phyloP scores from a whole-genome alignment of 64 coral and sea anemone species.

The Montipora sp. region DNA sequence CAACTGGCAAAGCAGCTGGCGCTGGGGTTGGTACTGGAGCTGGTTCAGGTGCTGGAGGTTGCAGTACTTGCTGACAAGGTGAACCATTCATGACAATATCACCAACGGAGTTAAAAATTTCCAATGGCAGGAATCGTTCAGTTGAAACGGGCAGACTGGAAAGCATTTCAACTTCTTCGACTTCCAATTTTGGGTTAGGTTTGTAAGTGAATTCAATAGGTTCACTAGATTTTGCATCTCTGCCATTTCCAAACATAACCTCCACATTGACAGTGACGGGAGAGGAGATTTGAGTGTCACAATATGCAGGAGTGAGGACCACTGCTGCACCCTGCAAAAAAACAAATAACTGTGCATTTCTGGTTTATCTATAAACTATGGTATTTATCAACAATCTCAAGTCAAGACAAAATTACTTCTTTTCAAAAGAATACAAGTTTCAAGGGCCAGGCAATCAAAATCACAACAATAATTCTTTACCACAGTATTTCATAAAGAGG shows the following conservation, averaged over 20 bases:
- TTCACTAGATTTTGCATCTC: conserved; percentile 91
- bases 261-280: conserved; percentile 86
- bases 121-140: conserved; percentile 16
- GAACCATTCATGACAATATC: conserved; percentile 24
- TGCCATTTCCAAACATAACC: conserved; percentile 72
- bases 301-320: conserved; percentile 79
- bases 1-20: background rate
- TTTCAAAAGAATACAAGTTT: too few species aligned
- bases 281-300: conserved; percentile 75
- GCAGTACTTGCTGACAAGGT: background rate
- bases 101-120: conserved; percentile 2
- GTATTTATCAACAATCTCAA: background rate
- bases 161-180: conserved; percentile 47
- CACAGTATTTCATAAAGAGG: too few species aligned
- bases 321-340: conserved; percentile 88
- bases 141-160: background rate
- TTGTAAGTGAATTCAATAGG: conserved; percentile 95
- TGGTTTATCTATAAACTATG: too few species aligned
- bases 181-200: conserved; percentile 30
- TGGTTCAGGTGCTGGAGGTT: background rate
- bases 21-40: background rate
- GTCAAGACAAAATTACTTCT: background rate
- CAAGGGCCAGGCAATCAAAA: too few species aligned
- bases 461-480: too few species aligned
- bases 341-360: background rate